These are phyloP conservation scores for Nemotelus nigrinus DNA, from an alignment of 2,888 invertebrate genomes.

Conservation along the genomic window DNA sequence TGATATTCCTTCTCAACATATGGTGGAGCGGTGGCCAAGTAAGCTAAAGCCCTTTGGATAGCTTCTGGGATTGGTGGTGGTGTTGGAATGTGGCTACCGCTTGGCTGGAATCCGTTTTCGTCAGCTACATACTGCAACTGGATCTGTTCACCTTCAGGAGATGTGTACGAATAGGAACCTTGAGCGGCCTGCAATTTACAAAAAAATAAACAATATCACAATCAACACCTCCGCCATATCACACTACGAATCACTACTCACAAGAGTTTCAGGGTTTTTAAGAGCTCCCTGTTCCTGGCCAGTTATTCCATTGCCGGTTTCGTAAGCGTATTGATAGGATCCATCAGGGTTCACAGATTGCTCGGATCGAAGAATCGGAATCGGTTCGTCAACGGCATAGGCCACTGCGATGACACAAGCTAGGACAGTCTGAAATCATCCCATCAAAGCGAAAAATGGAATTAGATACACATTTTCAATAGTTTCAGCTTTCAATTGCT, in stretches of 20 bases:
- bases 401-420: conserved; percentile 30
- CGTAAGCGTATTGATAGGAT: conserved; percentile 32
- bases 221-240: background rate
- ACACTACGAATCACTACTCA: conserved; percentile 5
- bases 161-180: conserved; percentile 37
- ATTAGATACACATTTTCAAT: background rate
- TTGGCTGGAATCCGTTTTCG: conserved; percentile 73
- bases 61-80: conserved; percentile 74
- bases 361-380: conserved; percentile 32
- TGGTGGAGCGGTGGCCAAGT: conserved; percentile 64
- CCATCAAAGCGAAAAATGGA: background rate
- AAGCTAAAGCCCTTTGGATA: conserved; percentile 69
- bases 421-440: conserved; percentile 30
- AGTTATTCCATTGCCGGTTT: conserved; percentile 35
- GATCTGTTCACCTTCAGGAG: conserved; percentile 33
- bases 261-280: conserved; percentile 37
- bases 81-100: conserved; percentile 69
- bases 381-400: conserved; percentile 31
- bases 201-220: background rate
- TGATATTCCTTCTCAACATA: conserved; percentile 41
- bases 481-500: background rate
- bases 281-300: conserved; percentile 31
- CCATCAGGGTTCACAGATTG: conserved; percentile 33
- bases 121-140: conserved; percentile 68
- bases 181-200: conserved; percentile 60